Evolutionary conservation across 2,113 vertebrate genomes (phyloP), one percentile per base, ranked within the genome.

Genomic region (Brienomyrus brachyistius): DNA sequence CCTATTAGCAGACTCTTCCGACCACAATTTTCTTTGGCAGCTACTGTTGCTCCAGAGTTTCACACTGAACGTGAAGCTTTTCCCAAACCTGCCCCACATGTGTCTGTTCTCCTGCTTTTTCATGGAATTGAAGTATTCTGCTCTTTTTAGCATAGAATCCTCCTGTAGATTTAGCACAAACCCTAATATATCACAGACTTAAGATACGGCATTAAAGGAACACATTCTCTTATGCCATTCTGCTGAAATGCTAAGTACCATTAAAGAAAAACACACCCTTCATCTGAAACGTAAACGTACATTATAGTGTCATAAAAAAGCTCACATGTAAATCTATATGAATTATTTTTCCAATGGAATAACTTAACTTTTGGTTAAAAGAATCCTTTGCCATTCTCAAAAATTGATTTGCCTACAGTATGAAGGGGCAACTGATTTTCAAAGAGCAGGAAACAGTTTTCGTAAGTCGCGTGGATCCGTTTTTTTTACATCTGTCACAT

Each of bases 1-100:
- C 95, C 96, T 96, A 96, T 96, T 96, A 96, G 95, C 94, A 95
- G 95, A 95, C 95, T 96, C 96, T 96, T 96, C 96, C 96, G 95
- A 96, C 96, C 96, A 94, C 96, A 96, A 95, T 96, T 96, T 96
- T 96, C 94, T 96, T 96, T 96, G 96, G 96, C 96, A 95, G 91
- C 92, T 27, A 90, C 6, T 92, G 90, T 87, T 92, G 92, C 93
- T 91, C 93, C 94, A 93, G 93, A 94, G 94, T 94, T 95, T 92
- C 91, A 91, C 93, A 93, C 93, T 56, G 91, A 92, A 92, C 92
- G 92, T 62, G 5, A 90, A 90, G 91, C 89, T 95, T 96, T 96
- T 96, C 95, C 95, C 95, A 94, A 95, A 92, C 91, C 91, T 82
- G 45, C 88, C 59, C 52, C 51, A 59, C 54, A 27, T 50, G 59